These are phyloP conservation scores for Cotesia vestalis DNA, from an alignment of 1,140 invertebrate genomes.

Conservation along the genomic window DNA sequence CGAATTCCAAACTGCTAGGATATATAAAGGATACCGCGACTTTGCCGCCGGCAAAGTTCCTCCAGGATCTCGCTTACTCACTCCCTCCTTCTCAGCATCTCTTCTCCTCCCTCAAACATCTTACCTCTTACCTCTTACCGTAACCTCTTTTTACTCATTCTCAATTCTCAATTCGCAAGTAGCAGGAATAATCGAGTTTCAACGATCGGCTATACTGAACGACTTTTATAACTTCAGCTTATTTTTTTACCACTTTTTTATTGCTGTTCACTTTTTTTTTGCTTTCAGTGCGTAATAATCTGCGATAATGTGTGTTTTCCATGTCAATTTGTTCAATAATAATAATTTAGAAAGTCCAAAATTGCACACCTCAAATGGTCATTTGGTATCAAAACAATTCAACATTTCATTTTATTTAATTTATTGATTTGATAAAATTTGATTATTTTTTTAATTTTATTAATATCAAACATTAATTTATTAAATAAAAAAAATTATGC, in stretches of 20 bases:
- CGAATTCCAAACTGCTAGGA: slow-evolving; percentile 37
- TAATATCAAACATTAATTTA: too few species aligned
- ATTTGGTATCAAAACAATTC: too few species aligned
- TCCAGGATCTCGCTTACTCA: slow-evolving; percentile 4
- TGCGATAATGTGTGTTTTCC: too few species aligned
- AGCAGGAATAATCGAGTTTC: slow-evolving; percentile 23
- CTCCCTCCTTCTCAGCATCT: neutral
- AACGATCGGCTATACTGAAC: neutral
- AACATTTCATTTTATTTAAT: too few species aligned
- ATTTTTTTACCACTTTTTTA: slow-evolving; percentile 2
- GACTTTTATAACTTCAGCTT: slow-evolving; percentile 17
- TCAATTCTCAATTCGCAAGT: neutral
- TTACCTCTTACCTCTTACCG: neutral
- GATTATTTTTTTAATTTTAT: too few species aligned
- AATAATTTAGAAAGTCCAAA: too few species aligned
- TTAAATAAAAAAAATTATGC: too few species aligned
- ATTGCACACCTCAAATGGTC: too few species aligned
- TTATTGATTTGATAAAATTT: too few species aligned
- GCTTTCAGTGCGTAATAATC: neutral
- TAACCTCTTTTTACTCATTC: neutral
- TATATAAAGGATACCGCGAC: slow-evolving; percentile 36
- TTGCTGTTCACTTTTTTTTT: neutral
- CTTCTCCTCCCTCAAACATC: neutral
- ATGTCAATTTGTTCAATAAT: too few species aligned
- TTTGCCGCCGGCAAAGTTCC: slow-evolving; percentile 12